Percentiles rank a stretch among this genome's conserved stretches.
These are phyloP conservation scores for Diorhabda sublineata DNA, from an alignment of 1,140 invertebrate genomes.

Conservation along the genomic window DNA sequence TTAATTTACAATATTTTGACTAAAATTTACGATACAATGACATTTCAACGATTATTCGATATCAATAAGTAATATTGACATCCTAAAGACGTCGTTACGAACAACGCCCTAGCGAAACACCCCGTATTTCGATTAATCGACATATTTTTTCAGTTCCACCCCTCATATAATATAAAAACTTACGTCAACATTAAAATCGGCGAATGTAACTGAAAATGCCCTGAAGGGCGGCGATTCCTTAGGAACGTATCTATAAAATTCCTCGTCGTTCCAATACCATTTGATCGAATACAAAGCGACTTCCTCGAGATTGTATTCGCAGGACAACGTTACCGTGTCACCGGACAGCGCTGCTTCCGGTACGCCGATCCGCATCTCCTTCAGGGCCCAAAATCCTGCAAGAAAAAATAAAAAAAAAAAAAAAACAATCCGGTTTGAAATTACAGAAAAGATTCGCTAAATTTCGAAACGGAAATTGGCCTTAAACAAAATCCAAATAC, in stretches of 20 bases:
- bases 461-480: no score
- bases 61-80: no score
- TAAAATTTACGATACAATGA: no score
- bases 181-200: conserved; percentile 67
- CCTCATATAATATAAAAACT: conserved; percentile 48
- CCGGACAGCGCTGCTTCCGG: conserved; percentile 63
- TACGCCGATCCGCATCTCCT: conserved; percentile 53
- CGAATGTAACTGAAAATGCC: conserved; percentile 61
- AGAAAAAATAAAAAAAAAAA: conserved; percentile 15
- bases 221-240: conserved; percentile 64
- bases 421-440: no score
- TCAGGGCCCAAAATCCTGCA: conserved; percentile 38
- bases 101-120: no score
- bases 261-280: conserved; percentile 75
- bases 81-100: no score
- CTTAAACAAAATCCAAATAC: no score
- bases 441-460: no score
- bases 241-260: conserved; percentile 76
- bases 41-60: no score
- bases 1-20: no score
- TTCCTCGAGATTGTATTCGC: conserved; percentile 69
- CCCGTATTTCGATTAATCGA: no score
- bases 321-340: conserved; percentile 63
- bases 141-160: conserved; percentile 1
- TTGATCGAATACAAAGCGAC: conserved; percentile 76